Percentiles rank a stretch among this genome's conserved stretches.
Evolutionary conservation across 2,888 invertebrate species (phyloP).

Genomic region (Melieria picta): DNA sequence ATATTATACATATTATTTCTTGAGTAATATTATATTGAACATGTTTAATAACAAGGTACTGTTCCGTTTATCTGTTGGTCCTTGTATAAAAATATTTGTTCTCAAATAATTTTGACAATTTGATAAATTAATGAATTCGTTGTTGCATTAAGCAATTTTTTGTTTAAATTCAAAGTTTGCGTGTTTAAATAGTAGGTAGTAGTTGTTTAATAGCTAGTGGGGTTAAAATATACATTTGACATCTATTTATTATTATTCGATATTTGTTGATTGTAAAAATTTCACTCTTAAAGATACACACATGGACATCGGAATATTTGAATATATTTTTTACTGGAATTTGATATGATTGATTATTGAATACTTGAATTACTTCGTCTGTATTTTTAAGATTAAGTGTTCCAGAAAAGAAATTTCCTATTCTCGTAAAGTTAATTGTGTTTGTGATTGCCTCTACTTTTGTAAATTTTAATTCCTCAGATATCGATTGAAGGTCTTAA

Average conservation of each 20-base stretch:
- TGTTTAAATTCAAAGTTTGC: background rate
- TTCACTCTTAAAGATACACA: no score
- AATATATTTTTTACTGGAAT: no score
- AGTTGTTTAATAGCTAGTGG: background rate
- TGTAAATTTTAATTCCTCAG: constrained; percentile 16
- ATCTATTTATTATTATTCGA: background rate
- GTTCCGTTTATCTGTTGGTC: constrained; percentile 19
- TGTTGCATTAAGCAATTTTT: no score
- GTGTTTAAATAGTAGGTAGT: no score
- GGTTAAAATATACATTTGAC: constrained; percentile 8
- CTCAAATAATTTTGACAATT: background rate
- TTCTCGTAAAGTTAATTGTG: constrained; percentile 5
- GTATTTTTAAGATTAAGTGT: constrained; percentile 1
- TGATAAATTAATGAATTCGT: constrained; percentile 7
- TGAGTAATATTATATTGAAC: constrained; percentile 25
- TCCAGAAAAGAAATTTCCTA: constrained; percentile 4
- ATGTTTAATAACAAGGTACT: constrained; percentile 14
- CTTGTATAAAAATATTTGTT: constrained; percentile 5
- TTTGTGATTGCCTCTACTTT: constrained; percentile 8
- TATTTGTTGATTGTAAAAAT: constrained; percentile 13
- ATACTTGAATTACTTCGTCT: no score
- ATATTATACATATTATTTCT: background rate
- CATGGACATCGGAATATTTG: no score
- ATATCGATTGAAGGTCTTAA: background rate
- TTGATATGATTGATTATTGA: no score